phyloP scores from a whole-genome alignment of 2,888 invertebrate genomes.

The Folsomia candida region DNA sequence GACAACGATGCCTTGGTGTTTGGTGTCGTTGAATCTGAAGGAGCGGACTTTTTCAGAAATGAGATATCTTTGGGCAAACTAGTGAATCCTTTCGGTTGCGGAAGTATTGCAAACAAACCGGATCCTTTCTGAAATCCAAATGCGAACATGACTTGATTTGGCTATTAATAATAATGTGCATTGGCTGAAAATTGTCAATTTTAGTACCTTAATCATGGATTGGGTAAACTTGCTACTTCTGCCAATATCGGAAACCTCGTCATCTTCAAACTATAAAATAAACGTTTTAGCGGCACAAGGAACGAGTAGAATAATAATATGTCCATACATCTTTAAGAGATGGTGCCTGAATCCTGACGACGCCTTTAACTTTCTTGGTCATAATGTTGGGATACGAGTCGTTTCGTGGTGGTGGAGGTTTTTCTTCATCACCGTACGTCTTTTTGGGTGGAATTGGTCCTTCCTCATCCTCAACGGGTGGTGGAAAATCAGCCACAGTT shows the following conservation, averaged over 20 bases:
- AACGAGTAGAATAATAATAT: too few relatives aligned
- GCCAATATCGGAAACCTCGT: conserved; percentile 56
- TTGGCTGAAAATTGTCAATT: not conserved
- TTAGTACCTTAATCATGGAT: not conserved
- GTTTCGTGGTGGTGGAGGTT: conserved; percentile 32
- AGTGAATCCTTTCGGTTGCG: conserved; percentile 63
- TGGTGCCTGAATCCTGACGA: conserved; percentile 68
- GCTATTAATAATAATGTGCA: conserved; percentile 1
- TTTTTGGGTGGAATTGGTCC: conserved; percentile 49
- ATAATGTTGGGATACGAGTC: conserved; percentile 21
- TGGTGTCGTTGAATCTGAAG: not conserved
- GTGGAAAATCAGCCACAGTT: not conserved
- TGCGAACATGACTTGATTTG: not conserved
- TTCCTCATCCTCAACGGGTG: not conserved
- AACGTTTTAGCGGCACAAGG: too few relatives aligned
- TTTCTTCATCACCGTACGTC: conserved; percentile 43
- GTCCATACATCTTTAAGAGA: conserved; percentile 63
- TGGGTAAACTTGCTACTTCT: conserved; percentile 22
- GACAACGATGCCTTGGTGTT: not conserved
- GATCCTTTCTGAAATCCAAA: conserved; percentile 61
- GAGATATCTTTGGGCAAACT: not conserved
- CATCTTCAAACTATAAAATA: conserved; percentile 62
- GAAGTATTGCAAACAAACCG: conserved; percentile 67
- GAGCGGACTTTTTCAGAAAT: conserved; percentile 8
- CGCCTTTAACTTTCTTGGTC: conserved; percentile 51